Conservation (phyloP, 2,888 invertebrate species). For the Neoascia interrupta region DNA sequence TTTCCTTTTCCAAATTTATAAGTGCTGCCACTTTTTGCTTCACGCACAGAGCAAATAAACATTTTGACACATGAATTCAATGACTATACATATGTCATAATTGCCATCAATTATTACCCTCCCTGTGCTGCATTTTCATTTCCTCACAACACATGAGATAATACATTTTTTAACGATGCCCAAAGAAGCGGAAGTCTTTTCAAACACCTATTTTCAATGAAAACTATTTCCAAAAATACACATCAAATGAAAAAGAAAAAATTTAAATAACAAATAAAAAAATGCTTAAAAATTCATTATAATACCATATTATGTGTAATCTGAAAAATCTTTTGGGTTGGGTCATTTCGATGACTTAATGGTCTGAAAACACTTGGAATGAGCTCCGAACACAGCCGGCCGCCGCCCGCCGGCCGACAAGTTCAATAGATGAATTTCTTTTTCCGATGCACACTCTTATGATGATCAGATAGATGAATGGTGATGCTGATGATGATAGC, state of each 20-base stretch:
- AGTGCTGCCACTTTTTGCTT: background rate
- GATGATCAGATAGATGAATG: constrained; percentile 6
- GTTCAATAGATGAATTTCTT: constrained; percentile 17
- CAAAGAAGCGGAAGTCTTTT: constrained; percentile 33
- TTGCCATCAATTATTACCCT: constrained; percentile 1
- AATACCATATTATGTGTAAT: constrained; percentile 1
- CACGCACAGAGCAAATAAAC: background rate
- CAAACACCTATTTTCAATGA: too few relatives aligned
- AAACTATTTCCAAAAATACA: too few relatives aligned
- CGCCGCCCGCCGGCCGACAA: too few relatives aligned
- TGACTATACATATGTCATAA: constrained; percentile 10
- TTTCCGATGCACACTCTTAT: constrained; percentile 22
- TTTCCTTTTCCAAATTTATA: background rate
- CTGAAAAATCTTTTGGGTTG: constrained; percentile 22
- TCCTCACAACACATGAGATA: constrained; percentile 3
- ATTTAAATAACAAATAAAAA: constrained; percentile 4
- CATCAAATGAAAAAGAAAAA: constrained; percentile 4
- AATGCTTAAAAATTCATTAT: background rate
- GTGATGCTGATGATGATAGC: constrained; percentile 13
- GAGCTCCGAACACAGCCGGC: background rate
- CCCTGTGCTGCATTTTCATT: background rate
- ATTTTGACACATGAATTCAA: constrained; percentile 3
- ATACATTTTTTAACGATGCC: constrained; percentile 8
- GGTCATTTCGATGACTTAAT: constrained; percentile 44
- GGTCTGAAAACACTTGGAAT: constrained; percentile 21